These are phyloP conservation scores for Galerucella nymphaeae DNA, from an alignment of 2,888 invertebrate species.

Conservation along the genomic window DNA sequence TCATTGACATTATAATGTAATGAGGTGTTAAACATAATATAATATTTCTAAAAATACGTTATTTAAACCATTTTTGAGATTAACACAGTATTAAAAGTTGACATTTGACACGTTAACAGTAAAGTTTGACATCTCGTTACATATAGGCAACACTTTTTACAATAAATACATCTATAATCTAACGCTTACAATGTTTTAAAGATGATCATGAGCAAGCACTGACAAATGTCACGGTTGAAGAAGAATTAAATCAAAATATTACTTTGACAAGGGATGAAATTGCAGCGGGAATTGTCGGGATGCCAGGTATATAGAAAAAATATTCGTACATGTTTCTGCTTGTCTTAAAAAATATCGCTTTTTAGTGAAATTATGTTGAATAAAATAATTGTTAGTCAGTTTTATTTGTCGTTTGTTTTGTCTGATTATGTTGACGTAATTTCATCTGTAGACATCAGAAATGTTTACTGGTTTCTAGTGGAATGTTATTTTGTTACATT, in stretches of 20 bases:
- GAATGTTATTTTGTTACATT: not conserved
- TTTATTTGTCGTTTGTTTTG: too few relatives aligned
- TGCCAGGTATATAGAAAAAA: conserved; percentile 19
- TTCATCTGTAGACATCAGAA: too few relatives aligned
- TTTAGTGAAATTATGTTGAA: not conserved
- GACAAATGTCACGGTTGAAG: conserved; percentile 13
- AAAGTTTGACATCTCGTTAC: not conserved
- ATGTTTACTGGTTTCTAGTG: not conserved
- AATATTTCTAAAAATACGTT: too few relatives aligned
- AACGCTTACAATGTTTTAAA: not conserved
- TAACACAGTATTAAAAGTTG: too few relatives aligned
- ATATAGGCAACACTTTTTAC: not conserved
- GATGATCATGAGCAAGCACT: conserved; percentile 3
- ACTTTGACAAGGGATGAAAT: conserved; percentile 21
- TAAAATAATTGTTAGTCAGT: too few relatives aligned
- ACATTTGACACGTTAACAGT: too few relatives aligned
- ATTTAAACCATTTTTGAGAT: too few relatives aligned
- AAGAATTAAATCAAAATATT: conserved; percentile 7
- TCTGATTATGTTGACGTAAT: too few relatives aligned
- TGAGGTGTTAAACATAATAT: too few relatives aligned
- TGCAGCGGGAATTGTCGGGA: conserved; percentile 12
- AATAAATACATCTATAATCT: not conserved
- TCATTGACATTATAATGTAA: not conserved
- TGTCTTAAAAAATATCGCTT: not conserved
- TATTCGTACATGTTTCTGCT: not conserved